phyloP scores from a whole-genome alignment of 2,888 invertebrate species.

The Serrognathus titanus region DNA sequence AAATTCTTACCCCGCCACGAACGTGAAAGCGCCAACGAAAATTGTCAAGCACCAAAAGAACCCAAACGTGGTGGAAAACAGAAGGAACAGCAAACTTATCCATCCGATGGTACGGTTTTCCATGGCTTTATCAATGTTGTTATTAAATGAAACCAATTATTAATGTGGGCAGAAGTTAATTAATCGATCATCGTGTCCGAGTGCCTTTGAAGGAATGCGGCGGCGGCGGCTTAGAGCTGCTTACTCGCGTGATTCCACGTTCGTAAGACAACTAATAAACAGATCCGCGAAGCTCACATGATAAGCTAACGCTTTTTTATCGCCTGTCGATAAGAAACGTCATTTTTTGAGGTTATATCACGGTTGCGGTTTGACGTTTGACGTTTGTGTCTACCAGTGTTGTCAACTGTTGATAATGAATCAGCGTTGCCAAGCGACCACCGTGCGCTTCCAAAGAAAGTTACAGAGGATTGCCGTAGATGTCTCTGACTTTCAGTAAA shows the following conservation, averaged over 20 bases:
- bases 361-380: too few species aligned
- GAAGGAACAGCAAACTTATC: conserved; percentile 43
- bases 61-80: conserved; percentile 48
- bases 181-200: too few species aligned
- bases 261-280: background rate
- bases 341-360: conserved; percentile 24
- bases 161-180: background rate
- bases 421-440: too few species aligned
- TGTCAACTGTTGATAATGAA: too few species aligned
- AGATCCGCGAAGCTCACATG: conserved; percentile 11
- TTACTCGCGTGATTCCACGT: background rate
- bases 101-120: conserved; percentile 36
- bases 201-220: too few species aligned
- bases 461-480: too few species aligned
- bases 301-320: conserved; percentile 18
- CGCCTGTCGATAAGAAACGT: conserved; percentile 22
- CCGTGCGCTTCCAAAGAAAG: too few species aligned
- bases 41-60: conserved; percentile 44
- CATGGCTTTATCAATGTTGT: conserved; percentile 16
- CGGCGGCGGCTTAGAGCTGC: too few species aligned
- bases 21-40: conserved; percentile 37
- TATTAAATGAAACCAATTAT: background rate
- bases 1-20: conserved; percentile 44
- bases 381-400: too few species aligned
- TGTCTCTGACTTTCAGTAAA: too few species aligned